Conservation (phyloP, 2,113 vertebrate species). For the Aegotheles bennettii region DNA sequence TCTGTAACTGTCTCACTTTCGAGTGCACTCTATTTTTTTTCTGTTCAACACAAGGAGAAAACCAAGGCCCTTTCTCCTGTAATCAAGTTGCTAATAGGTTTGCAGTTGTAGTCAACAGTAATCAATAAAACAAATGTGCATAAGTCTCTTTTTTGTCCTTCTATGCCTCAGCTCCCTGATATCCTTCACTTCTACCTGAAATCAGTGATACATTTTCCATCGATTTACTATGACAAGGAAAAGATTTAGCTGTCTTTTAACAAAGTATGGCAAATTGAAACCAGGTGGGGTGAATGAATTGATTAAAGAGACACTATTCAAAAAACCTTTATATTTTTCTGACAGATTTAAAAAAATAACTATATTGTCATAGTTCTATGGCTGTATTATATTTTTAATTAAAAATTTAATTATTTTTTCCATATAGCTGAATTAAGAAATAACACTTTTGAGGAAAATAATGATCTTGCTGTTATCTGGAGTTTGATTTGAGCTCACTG, state of each 20-base stretch:
- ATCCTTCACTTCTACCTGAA: slow-evolving; percentile 4
- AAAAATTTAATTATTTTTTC: neutral
- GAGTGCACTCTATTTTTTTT: neutral
- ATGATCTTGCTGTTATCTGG: fast-evolving
- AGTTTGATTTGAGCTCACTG: neutral
- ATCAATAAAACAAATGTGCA: slow-evolving; percentile 24
- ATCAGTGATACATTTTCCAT: neutral
- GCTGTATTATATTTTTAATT: neutral
- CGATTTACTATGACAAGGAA: neutral
- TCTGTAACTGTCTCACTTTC: neutral
- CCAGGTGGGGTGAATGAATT: neutral
- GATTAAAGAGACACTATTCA: neutral
- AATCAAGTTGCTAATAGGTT: neutral
- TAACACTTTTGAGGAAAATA: neutral
- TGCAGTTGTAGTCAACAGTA: neutral
- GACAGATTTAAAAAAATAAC: neutral
- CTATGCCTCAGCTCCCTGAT: neutral
- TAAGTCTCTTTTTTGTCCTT: neutral
- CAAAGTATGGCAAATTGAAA: neutral
- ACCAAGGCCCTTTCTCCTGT: neutral
- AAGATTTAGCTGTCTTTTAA: neutral
- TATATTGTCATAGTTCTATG: neutral
- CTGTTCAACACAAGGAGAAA: neutral
- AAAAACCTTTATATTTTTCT: neutral
- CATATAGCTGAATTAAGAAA: neutral